Base-by-base conservation (phyloP, 2,797 vertebrate genomes). In the Arnoldichthys spilopterus region DNA sequence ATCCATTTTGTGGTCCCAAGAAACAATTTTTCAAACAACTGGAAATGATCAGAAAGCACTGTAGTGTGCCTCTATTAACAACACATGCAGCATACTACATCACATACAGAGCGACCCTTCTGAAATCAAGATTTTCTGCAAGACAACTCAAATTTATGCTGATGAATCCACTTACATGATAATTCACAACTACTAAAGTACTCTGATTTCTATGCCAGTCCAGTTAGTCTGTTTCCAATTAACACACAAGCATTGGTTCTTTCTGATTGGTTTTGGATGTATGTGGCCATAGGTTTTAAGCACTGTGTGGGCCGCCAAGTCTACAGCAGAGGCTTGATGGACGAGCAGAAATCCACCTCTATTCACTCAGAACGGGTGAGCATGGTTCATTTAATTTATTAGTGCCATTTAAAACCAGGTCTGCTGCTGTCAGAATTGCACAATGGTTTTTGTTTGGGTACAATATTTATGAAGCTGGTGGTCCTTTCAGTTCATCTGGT, bases 151-250 rank as follows among this genome's bases (percentile, higher is more conserved):
- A 68, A 86, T 88, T 72, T 85, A 87, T 84, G 86, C 81, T 90
- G 69, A 82, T 81, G 87, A 77, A 85, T 82, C 71, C 84, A 86
- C 76, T 58, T 86, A 87, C 83, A 86, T 77, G 74, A 84, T 91
- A 91, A 92, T 90, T 92, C 87, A 86, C 89, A 91, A 88, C 80
- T 90, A 3, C 90, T 87, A 69, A 91, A 83, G 58, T 87, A 83
- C 81, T 83, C 85, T 82, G n/a, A n/a, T 84, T 80, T 87, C 83
- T 87, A 81, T 86, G 82, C 67, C 47, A n/a, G 13, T 24, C 30
- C 28, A 13, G 66, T 18, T 12, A 49, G 28, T 53, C 47, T 70
- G 68, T 54, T 70, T 70, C 32, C n/a, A 56, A 56, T 54, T 49
- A 54, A 18, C 18, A 32, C 6, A 30, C 49, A 71, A 32, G 32